Percentiles rank a stretch among this genome's conserved stretches.
Conservation (phyloP, 2,113 vertebrate genomes). For the Capra hircus region DNA sequence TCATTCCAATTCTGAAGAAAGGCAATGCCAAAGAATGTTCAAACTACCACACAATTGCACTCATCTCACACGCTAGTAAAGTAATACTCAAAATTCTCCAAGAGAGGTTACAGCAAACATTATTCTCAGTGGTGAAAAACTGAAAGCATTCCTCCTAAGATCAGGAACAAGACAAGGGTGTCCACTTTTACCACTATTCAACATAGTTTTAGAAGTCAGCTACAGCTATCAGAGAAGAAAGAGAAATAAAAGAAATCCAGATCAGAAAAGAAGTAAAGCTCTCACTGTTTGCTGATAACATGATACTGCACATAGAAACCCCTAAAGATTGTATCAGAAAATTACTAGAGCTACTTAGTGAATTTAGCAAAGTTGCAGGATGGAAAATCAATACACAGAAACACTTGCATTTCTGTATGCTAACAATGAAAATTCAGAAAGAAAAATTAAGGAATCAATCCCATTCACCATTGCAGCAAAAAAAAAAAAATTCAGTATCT, state of each 20-base stretch:
- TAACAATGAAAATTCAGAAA: background rate
- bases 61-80: background rate
- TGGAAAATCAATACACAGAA: background rate
- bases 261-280: background rate
- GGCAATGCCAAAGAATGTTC: background rate
- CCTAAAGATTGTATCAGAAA: background rate
- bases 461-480: background rate
- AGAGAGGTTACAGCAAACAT: background rate
- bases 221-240: background rate
- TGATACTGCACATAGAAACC: background rate
- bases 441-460: background rate
- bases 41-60: background rate
- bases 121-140: background rate
- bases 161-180: background rate
- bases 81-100: background rate
- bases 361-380: background rate
- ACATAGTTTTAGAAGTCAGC: background rate
- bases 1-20: background rate
- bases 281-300: background rate
- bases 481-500: background rate
- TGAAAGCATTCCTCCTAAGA: background rate
- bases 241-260: background rate
- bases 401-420: background rate
- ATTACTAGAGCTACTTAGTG: background rate
- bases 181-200: background rate